These are phyloP conservation scores for Watsonalla cultraria DNA, from an alignment of 2,888 invertebrate genomes.

Conservation along the genomic window DNA sequence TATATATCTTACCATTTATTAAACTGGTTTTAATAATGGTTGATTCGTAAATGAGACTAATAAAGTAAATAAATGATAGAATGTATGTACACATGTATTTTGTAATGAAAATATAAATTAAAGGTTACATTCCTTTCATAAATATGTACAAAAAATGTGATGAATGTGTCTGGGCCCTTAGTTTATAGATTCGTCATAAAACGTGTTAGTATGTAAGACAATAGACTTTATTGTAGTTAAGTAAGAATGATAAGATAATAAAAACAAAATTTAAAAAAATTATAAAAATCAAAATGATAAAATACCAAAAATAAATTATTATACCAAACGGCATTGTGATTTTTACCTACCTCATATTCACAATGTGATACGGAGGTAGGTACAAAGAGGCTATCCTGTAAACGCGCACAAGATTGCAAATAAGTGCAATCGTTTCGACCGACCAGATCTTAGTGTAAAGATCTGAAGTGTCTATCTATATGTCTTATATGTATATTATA, in stretches of 20 bases:
- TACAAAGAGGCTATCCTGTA: conserved; percentile 68
- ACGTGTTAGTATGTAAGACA: conserved; percentile 62
- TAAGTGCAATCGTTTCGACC: conserved; percentile 73
- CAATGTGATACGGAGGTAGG: conserved; percentile 48
- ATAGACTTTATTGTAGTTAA: conserved; percentile 63
- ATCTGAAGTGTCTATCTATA: conserved; percentile 73
- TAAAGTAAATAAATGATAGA: conserved; percentile 42
- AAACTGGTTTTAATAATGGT: conserved; percentile 78
- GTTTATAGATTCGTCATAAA: conserved; percentile 77
- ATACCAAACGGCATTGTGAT: conserved; percentile 68
- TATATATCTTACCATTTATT: conserved; percentile 70
- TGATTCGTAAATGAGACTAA: conserved; percentile 71
- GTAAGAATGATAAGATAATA: conserved; percentile 41
- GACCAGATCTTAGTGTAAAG: conserved; percentile 71
- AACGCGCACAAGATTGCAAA: conserved; percentile 68
- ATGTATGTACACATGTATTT: conserved; percentile 54
- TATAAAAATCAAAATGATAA: conserved; percentile 32
- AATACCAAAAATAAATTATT: conserved; percentile 15
- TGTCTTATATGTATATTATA: conserved; percentile 34
- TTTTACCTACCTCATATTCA: conserved; percentile 41
- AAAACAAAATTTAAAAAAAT: conserved; percentile 31
- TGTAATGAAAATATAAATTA: conserved; percentile 75
- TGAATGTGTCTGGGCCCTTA: conserved; percentile 78
- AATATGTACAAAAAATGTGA: conserved; percentile 64
- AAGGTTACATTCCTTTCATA: conserved; percentile 79